Evolutionary conservation across 2,113 vertebrate species (phyloP).

Genomic region (Carettochelys insculpta): DNA sequence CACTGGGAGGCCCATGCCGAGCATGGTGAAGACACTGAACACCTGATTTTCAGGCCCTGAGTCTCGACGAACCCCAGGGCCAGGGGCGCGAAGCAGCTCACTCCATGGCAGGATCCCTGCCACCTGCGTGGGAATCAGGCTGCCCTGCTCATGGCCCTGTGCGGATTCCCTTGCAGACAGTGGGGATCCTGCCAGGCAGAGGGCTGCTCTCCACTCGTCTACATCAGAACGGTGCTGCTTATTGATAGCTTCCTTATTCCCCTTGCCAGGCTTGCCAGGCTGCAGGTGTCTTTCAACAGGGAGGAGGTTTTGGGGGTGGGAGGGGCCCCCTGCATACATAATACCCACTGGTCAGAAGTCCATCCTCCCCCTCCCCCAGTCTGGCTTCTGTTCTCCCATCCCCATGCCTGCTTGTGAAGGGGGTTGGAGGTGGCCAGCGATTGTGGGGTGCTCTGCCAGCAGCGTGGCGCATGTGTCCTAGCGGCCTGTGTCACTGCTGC

Average conservation of each 20-base stretch:
- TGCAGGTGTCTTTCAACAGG: neutral
- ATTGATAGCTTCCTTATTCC: neutral
- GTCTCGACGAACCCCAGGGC: neutral
- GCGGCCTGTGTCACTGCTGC: neutral
- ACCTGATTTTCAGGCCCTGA: neutral
- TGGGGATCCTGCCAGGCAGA: too few species aligned
- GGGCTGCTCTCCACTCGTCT: neutral
- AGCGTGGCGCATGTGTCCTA: neutral
- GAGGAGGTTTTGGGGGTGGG: neutral
- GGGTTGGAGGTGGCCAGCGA: fast-evolving
- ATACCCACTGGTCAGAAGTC: fast-evolving
- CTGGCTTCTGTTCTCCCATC: fast-evolving
- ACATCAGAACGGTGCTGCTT: neutral
- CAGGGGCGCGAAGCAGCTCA: too few species aligned
- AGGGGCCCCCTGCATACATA: neutral
- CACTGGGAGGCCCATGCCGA: neutral
- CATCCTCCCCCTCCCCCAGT: fast-evolving
- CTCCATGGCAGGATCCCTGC: too few species aligned
- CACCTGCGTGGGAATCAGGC: neutral
- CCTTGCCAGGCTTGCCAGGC: neutral
- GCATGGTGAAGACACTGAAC: neutral
- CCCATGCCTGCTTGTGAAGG: neutral
- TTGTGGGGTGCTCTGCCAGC: fast-evolving
- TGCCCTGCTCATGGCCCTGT: neutral
- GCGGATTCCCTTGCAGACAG: neutral